A percentile compares a stretch with the other conserved stretches of the same genome.
Evolutionary conservation across 2,888 invertebrate species (phyloP).

Genomic region (Sicus ferrugineus): DNA sequence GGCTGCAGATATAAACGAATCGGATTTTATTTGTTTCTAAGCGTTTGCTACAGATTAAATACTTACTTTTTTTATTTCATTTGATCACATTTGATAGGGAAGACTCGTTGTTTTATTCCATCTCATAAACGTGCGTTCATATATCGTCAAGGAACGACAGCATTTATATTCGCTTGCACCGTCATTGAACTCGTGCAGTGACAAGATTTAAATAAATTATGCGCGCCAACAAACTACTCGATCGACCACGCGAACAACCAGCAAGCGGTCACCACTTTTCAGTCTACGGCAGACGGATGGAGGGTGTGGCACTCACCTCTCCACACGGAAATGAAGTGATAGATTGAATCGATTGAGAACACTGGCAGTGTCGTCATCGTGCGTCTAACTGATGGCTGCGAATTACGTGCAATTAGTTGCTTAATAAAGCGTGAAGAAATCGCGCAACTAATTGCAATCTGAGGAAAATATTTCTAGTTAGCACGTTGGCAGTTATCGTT

Average conservation of each 20-base stretch:
- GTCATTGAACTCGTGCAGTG: slow-evolving; percentile 61
- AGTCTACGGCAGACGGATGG: slow-evolving; percentile 40
- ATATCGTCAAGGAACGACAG: slow-evolving; percentile 17
- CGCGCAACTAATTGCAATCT: slow-evolving; percentile 12
- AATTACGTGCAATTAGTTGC: not conserved
- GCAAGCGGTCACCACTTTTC: not conserved
- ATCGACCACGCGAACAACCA: slow-evolving; percentile 22
- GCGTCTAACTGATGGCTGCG: not conserved
- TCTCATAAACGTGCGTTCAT: not conserved
- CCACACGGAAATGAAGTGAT: slow-evolving; percentile 50
- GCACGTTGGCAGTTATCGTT: no score
- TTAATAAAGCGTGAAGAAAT: not conserved
- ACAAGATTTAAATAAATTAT: slow-evolving; percentile 57
- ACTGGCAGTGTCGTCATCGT: not conserved
- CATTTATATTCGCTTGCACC: slow-evolving; percentile 44
- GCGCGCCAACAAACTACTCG: slow-evolving; percentile 40
- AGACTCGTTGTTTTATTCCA: not conserved
- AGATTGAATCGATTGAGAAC: slow-evolving; percentile 1
- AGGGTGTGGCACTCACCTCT: slow-evolving; percentile 49
- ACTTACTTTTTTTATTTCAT: not conserved
- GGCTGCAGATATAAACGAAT: not conserved
- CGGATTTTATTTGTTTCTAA: not conserved
- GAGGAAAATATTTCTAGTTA: no score
- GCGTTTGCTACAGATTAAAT: not conserved
- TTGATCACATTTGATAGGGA: slow-evolving; percentile 1